Percentiles rank a stretch among this genome's conserved stretches.
Evolutionary conservation across 2,888 invertebrate genomes (phyloP).

Genomic region (Yponomeuta plumbellus): DNA sequence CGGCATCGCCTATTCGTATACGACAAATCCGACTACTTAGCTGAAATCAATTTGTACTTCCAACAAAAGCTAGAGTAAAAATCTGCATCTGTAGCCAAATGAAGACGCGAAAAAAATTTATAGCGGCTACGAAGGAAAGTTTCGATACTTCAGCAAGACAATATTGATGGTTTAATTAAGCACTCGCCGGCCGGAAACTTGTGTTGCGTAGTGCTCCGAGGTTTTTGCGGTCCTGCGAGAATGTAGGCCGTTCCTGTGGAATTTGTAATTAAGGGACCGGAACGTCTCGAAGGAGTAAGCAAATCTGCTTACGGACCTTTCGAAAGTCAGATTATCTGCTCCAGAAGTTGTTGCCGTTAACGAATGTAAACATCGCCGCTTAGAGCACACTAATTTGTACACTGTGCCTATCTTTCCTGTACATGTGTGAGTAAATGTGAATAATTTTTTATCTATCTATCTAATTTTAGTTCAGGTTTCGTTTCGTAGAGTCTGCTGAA

Average conservation of each 20-base stretch:
- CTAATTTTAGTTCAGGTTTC: too few species aligned
- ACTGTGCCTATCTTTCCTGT: too few species aligned
- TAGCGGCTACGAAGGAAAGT: background rate
- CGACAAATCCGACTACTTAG: too few species aligned
- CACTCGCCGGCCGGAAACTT: constrained; percentile 1
- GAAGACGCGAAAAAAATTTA: background rate
- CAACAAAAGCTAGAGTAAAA: background rate
- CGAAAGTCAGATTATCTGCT: background rate
- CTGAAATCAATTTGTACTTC: background rate
- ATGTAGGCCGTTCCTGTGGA: background rate
- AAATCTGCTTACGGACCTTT: background rate
- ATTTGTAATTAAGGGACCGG: background rate
- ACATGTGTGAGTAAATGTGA: too few species aligned
- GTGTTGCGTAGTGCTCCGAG: background rate
- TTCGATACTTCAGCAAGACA: constrained; percentile 1
- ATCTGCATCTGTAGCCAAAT: background rate
- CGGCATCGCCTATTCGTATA: too few species aligned
- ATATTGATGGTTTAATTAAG: constrained; percentile 3
- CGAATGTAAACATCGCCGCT: background rate
- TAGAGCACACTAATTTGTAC: background rate
- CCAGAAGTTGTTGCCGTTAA: background rate
- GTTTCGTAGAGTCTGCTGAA: too few species aligned
- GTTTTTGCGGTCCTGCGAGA: background rate
- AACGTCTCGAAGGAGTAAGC: background rate
- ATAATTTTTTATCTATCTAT: too few species aligned